Conservation (phyloP, 2,797 vertebrate species). For the Prionace glauca region DNA sequence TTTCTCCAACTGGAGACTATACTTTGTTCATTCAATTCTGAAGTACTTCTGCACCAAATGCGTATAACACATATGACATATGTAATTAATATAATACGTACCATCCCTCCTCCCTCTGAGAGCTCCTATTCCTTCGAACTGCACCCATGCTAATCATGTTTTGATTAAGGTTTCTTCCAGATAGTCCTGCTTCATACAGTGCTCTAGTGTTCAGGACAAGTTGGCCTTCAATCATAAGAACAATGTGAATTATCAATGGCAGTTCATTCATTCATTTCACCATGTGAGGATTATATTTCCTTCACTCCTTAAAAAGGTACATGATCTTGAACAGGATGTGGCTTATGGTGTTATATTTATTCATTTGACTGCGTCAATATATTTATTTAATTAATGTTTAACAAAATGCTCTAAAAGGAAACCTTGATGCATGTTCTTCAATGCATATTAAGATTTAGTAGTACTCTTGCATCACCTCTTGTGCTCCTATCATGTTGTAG, state of each 20-base stretch:
- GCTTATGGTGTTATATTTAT: not conserved
- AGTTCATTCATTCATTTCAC: not conserved
- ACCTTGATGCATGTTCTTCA: not conserved
- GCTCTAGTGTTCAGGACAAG: not conserved
- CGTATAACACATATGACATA: too few species aligned
- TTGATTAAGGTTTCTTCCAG: not conserved
- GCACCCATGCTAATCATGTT: not conserved
- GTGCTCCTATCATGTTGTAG: not conserved
- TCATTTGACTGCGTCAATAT: not conserved
- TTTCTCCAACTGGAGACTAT: not conserved
- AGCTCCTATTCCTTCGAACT: not conserved
- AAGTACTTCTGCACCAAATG: not conserved
- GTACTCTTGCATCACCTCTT: not conserved
- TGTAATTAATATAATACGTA: not conserved
- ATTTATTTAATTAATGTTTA: not conserved
- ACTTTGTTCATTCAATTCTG: not conserved
- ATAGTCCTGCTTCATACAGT: not conserved
- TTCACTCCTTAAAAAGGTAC: not conserved
- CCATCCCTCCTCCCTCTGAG: not conserved
- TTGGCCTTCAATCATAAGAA: slow-evolving; percentile 26
- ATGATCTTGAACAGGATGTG: not conserved
- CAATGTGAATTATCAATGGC: not conserved
- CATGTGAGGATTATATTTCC: not conserved
- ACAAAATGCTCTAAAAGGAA: not conserved
- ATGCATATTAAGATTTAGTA: not conserved